Percentiles rank a stretch among this genome's conserved stretches.
These are phyloP conservation scores for Plagodis dolabraria DNA, from an alignment of 2,888 invertebrate genomes.

Conservation along the genomic window DNA sequence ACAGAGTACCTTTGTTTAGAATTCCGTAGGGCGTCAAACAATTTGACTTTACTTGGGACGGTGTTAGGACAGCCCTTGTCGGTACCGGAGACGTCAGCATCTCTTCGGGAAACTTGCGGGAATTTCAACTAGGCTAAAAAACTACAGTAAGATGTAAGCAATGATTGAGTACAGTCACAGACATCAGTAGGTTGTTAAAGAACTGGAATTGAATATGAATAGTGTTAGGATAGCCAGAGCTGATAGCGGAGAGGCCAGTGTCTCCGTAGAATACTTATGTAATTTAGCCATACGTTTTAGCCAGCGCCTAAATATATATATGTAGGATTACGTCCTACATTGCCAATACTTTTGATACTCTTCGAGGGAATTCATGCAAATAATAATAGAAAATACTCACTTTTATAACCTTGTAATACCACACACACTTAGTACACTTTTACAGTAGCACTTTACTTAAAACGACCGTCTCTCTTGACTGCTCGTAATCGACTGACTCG, in stretches of 20 bases:
- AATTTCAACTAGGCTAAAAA: slow-evolving; percentile 71
- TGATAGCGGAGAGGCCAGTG: slow-evolving; percentile 53
- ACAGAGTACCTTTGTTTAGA: slow-evolving; percentile 48
- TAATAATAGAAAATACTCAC: too few species aligned
- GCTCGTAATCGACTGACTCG: too few species aligned
- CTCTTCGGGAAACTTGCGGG: slow-evolving; percentile 54
- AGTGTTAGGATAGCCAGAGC: slow-evolving; percentile 65
- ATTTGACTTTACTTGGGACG: slow-evolving; percentile 72
- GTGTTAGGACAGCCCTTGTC: slow-evolving; percentile 67
- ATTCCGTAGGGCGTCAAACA: slow-evolving; percentile 69
- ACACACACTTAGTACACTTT: too few species aligned
- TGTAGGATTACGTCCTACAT: too few species aligned
- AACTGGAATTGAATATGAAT: slow-evolving; percentile 75
- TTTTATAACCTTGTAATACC: too few species aligned
- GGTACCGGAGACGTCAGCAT: slow-evolving; percentile 51
- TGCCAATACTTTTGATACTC: too few species aligned
- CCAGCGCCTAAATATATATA: too few species aligned
- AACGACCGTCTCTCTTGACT: too few species aligned
- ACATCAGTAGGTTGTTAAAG: slow-evolving; percentile 69
- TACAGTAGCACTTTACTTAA: too few species aligned
- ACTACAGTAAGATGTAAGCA: slow-evolving; percentile 78
- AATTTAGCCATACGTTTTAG: too few species aligned
- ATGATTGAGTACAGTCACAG: slow-evolving; percentile 41
- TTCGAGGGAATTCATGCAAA: too few species aligned
- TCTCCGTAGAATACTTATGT: slow-evolving; percentile 54